A percentile compares a stretch with the other conserved stretches of the same genome.
phyloP scores from a whole-genome alignment of 1,140 invertebrate genomes.

The Sipha flava region DNA sequence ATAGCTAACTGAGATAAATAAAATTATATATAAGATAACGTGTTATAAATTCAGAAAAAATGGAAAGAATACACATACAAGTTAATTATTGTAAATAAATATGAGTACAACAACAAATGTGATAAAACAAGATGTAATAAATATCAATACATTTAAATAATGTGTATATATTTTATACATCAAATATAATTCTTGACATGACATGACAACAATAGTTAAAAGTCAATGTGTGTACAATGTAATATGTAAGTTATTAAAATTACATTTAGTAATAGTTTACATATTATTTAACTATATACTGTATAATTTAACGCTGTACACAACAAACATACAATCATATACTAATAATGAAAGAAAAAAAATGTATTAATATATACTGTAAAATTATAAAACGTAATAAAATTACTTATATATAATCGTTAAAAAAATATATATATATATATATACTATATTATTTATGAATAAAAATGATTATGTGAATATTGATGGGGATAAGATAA shows the following conservation, averaged over 20 bases:
- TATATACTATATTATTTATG: neutral
- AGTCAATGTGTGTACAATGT: neutral
- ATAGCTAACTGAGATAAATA: too few relatives aligned
- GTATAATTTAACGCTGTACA: neutral
- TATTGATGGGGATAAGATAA: neutral
- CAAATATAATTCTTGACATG: neutral
- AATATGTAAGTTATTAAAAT: neutral
- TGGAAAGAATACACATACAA: too few relatives aligned
- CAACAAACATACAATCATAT: neutral
- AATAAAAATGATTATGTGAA: neutral
- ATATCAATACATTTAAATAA: neutral
- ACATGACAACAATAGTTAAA: neutral
- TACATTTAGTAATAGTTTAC: neutral
- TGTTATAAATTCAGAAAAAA: too few relatives aligned
- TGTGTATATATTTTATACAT: neutral
- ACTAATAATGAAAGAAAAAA: neutral
- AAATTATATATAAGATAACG: too few relatives aligned
- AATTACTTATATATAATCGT: neutral
- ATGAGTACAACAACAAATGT: neutral
- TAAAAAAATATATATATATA: slow-evolving; percentile 6
- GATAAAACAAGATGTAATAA: neutral
- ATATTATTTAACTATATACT: neutral
- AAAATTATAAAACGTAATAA: slow-evolving; percentile 15
- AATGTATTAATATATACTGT: neutral
- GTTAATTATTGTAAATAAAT: too few relatives aligned